Percentiles rank a stretch among this genome's conserved stretches.
phyloP scores from a whole-genome alignment of 2,888 invertebrate genomes.

The Meliscaeva auricollis region DNA sequence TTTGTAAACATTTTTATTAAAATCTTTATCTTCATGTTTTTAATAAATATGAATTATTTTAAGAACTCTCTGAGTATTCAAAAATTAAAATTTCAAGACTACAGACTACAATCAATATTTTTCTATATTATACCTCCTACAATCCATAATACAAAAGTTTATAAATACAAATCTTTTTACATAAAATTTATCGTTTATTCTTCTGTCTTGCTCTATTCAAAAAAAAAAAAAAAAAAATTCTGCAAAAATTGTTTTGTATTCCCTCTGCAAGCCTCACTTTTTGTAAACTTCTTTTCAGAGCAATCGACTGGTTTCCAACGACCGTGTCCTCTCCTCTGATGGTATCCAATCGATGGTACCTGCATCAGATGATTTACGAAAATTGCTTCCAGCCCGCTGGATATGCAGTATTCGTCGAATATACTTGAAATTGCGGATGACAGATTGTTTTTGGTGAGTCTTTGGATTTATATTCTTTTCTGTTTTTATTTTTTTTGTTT shows the following conservation, averaged over 20 bases:
- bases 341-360: constrained; percentile 73
- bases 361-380: constrained; percentile 71
- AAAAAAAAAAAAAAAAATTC: neutral
- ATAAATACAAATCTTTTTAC: neutral
- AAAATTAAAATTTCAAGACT: too few relatives aligned
- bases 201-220: constrained; percentile 62
- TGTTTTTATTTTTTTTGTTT: constrained; percentile 30
- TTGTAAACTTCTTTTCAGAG: constrained; percentile 75
- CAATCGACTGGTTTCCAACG: constrained; percentile 61
- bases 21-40: too few relatives aligned
- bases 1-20: too few relatives aligned
- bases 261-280: constrained; percentile 75
- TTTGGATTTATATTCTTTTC: constrained; percentile 43
- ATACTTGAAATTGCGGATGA: constrained; percentile 36
- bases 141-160: neutral
- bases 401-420: constrained; percentile 71
- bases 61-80: too few relatives aligned
- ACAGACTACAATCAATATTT: neutral
- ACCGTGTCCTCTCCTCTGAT: constrained; percentile 27
- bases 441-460: constrained; percentile 66
- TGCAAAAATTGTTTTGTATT: constrained; percentile 65
- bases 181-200: constrained; percentile 32
- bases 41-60: too few relatives aligned
- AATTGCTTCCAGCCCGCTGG: constrained; percentile 75
- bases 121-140: neutral